Base-by-base conservation (phyloP, 2,888 invertebrate genomes). In the Cremastinae sp. region DNA sequence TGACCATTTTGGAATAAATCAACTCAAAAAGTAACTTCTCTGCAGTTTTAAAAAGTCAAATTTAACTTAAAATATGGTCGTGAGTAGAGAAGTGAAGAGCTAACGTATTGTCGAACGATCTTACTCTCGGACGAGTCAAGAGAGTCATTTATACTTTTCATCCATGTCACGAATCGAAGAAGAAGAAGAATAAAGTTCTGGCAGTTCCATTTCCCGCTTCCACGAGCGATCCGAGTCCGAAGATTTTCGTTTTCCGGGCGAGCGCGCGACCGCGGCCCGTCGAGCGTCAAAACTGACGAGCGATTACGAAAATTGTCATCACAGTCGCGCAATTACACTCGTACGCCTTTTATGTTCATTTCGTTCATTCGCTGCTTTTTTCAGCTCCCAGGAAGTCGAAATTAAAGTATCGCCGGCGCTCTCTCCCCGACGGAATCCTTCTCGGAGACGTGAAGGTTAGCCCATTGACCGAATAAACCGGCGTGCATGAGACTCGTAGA, bases 81-180 rank as follows among this genome's bases (percentile, higher is more conserved):
- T n/a, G n/a, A n/a, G n/a, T n/a, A n/a, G n/a, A n/a, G n/a, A n/a
- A n/a, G n/a, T n/a, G n/a, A n/a, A n/a, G n/a, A n/a, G n/a, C n/a
- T n/a, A n/a, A n/a, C n/a, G n/a, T n/a, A 28, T 28, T 28, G 5
- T 28, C 20, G 28, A 16, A 12, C 10, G 8, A n/a, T 7, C 41
- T 58, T 12, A 41, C 14, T 34, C n/a, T 5, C 22, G 28, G 28
- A 43, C 56, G 43, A 41, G 41, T 8, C 54, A 22, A 61, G 18
- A 34, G 16, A 70, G 62, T 54, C 54, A 65, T 66, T 65, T 54
- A 49, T 77, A 74, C 74, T 77, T 75, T n/a, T 47, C 47, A 75
- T 72, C 22, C 68, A 68, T 72, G 72, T 72, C 78, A 68, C 74
- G 75, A 41, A 45, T 34, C 28, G 34, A 53, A 38, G 61, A n/a